Evolutionary conservation across 2,797 vertebrate genomes (phyloP).

Genomic region (Gadopsis marmoratus): DNA sequence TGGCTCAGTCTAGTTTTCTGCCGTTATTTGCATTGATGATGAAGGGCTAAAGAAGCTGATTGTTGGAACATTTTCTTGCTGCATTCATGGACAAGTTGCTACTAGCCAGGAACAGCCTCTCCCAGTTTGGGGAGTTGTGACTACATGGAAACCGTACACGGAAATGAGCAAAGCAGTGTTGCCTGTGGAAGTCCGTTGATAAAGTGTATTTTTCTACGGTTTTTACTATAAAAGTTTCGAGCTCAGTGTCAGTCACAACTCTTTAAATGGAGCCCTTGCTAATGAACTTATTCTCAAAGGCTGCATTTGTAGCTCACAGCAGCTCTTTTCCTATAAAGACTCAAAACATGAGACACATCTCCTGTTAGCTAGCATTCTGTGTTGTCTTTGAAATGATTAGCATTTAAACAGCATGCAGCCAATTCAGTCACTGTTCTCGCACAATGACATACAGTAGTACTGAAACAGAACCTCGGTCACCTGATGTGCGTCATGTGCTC

Average conservation of each 20-base stretch:
- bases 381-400: constrained; percentile 43
- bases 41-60: constrained; percentile 12
- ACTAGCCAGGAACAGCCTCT: constrained; percentile 62
- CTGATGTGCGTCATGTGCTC: constrained; percentile 71
- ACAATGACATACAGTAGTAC: constrained; percentile 56
- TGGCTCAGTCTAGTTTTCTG: not conserved
- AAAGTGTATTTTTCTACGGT: constrained; percentile 2
- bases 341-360: constrained; percentile 1
- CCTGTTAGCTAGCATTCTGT: constrained; percentile 5
- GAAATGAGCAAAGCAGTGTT: constrained; percentile 23
- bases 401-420: constrained; percentile 35
- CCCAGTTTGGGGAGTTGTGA: constrained; percentile 40
- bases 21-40: constrained; percentile 12
- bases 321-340: not conserved
- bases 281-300: constrained; percentile 2
- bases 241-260: not conserved
- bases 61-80: constrained; percentile 26
- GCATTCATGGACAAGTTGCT: constrained; percentile 69
- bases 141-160: constrained; percentile 28
- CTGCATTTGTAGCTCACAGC: not conserved
- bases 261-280: constrained; percentile 1
- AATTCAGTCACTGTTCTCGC: constrained; percentile 33
- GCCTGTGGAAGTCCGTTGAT: not conserved
- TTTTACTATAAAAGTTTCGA: not conserved
- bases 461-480: constrained; percentile 60